These are phyloP conservation scores for Tor tambroides DNA, from an alignment of 2,113 vertebrate species.

Conservation along the genomic window DNA sequence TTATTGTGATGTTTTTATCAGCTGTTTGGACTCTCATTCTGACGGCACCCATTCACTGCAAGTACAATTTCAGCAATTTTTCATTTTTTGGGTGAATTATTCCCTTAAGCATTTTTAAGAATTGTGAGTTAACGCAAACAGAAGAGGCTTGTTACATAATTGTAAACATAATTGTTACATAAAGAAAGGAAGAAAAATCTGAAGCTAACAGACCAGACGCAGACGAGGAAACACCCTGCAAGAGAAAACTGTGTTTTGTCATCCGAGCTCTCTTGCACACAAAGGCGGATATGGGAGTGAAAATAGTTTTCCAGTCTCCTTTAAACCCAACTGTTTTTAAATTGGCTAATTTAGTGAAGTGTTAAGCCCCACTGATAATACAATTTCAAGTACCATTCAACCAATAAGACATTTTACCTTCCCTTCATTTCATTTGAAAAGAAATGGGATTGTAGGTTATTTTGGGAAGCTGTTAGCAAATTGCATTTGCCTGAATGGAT, in stretches of 20 bases:
- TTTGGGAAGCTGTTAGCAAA: conserved; percentile 22
- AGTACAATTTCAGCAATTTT: too few relatives aligned
- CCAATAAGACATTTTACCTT: conserved; percentile 5
- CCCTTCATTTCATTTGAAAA: conserved; percentile 18
- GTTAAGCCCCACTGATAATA: conserved; percentile 10
- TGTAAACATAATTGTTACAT: background rate
- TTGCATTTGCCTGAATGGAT: background rate
- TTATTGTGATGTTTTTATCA: too few relatives aligned
- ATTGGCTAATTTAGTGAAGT: conserved; percentile 39
- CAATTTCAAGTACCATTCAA: conserved; percentile 20
- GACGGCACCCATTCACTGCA: too few relatives aligned
- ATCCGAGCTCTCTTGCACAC: background rate
- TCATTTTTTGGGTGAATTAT: too few relatives aligned
- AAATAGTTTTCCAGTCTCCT: conserved; percentile 28
- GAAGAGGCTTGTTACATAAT: background rate
- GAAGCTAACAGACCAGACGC: background rate
- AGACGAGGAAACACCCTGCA: background rate
- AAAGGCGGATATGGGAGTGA: background rate
- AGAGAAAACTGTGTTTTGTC: conserved; percentile 23
- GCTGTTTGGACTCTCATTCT: too few relatives aligned
- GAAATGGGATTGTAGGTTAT: background rate
- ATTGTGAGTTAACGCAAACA: too few relatives aligned
- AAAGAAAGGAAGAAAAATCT: background rate
- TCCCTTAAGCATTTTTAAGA: too few relatives aligned
- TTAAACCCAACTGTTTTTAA: conserved; percentile 66